These are phyloP conservation scores for Ctenopoma multispine DNA, from an alignment of 2,797 vertebrate species.

Conservation along the genomic window DNA sequence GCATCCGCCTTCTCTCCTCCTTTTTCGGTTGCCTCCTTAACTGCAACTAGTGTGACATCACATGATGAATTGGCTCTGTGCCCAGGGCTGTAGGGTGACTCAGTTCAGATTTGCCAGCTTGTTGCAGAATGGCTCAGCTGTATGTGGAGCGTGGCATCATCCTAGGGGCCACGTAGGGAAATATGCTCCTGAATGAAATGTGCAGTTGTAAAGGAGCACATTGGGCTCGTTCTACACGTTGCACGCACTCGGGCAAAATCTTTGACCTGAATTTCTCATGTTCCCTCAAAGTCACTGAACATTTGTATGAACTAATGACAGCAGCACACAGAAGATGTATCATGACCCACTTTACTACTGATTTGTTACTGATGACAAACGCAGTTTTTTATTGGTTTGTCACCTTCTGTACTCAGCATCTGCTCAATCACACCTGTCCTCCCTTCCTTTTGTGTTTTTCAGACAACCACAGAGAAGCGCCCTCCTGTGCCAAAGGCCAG, in stretches of 20 bases:
- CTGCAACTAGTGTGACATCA: slow-evolving; percentile 19
- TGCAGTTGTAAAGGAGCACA: background rate
- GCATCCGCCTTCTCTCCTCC: no score
- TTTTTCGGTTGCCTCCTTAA: slow-evolving; percentile 26
- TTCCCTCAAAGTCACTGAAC: slow-evolving; percentile 3
- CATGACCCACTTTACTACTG: slow-evolving; percentile 10
- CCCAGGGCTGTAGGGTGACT: slow-evolving; percentile 45
- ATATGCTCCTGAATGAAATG: slow-evolving; percentile 36
- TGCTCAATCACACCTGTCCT: background rate
- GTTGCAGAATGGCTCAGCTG: slow-evolving; percentile 41
- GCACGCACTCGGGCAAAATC: background rate
- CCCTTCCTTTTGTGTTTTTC: background rate
- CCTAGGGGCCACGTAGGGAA: background rate
- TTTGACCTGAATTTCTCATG: slow-evolving; percentile 33
- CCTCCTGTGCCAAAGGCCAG: slow-evolving; percentile 83
- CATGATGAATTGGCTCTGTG: slow-evolving; percentile 6
- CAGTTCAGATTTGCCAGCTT: slow-evolving; percentile 25
- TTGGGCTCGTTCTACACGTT: slow-evolving; percentile 1
- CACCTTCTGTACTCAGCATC: rapidly evolving
- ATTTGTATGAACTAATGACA: slow-evolving; percentile 7
- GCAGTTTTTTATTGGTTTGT: background rate
- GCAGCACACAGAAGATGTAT: background rate
- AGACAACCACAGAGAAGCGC: slow-evolving; percentile 84
- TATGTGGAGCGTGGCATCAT: slow-evolving; percentile 44
- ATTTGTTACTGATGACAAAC: background rate